Percentiles rank a stretch among this genome's conserved stretches.
Evolutionary conservation across 1,140 invertebrate species (phyloP).

Genomic region (Lysiphlebus fabarum): DNA sequence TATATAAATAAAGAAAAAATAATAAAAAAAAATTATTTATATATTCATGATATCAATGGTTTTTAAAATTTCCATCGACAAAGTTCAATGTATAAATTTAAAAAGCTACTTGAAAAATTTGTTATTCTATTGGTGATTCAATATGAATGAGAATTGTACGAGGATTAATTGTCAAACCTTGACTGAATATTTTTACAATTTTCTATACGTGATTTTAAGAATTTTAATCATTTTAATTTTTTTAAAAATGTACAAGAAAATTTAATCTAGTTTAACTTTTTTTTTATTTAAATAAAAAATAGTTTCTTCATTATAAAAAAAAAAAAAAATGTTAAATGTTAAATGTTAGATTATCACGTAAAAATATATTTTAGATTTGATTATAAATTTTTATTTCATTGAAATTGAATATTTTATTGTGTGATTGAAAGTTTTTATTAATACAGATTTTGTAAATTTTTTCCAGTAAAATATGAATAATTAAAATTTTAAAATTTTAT

Average conservation of each 20-base stretch:
- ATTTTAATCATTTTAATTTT: not conserved
- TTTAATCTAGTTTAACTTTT: too few relatives aligned
- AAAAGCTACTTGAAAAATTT: slow-evolving; percentile 16
- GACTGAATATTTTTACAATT: slow-evolving; percentile 14
- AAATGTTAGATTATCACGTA: too few relatives aligned
- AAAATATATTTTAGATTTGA: too few relatives aligned
- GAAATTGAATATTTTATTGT: too few relatives aligned
- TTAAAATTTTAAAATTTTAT: too few relatives aligned
- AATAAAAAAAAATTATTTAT: not conserved
- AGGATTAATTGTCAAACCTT: slow-evolving; percentile 24
- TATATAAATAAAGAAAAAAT: not conserved
- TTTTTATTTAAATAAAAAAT: too few relatives aligned
- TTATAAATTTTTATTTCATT: too few relatives aligned
- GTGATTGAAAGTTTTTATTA: too few relatives aligned
- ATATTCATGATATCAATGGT: not conserved
- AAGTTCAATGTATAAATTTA: slow-evolving; percentile 18
- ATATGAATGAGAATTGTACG: slow-evolving; percentile 24
- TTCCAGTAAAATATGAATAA: too few relatives aligned
- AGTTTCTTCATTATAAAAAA: too few relatives aligned
- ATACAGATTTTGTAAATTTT: too few relatives aligned
- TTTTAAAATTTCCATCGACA: not conserved
- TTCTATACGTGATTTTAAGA: slow-evolving; percentile 5
- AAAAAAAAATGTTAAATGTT: too few relatives aligned
- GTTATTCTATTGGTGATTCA: slow-evolving; percentile 22
- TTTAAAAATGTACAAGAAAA: not conserved